phyloP scores from a whole-genome alignment of 2,113 vertebrate genomes.

The Lophura nycthemera region DNA sequence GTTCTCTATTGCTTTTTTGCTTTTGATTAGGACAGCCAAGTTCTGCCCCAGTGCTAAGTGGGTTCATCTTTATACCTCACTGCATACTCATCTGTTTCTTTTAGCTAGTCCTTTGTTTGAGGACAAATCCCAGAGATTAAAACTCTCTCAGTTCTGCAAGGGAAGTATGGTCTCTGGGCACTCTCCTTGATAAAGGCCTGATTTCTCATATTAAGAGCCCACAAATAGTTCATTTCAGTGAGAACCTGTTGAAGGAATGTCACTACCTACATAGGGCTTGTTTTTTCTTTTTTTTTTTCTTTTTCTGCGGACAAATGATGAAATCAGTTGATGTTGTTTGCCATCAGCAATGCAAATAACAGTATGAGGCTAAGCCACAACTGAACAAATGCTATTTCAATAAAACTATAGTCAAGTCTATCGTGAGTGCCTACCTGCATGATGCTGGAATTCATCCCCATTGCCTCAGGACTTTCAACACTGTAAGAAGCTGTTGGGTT shows the following conservation, averaged over 20 bases:
- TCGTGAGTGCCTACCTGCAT: background rate
- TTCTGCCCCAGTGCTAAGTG: background rate
- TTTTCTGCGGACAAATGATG: background rate
- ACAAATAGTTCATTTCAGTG: background rate
- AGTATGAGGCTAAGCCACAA: background rate
- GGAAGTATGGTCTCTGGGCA: background rate
- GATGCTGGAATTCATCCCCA: background rate
- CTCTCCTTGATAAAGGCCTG: background rate
- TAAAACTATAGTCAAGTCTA: background rate
- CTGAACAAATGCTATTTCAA: background rate
- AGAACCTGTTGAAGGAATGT: background rate
- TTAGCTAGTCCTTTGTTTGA: background rate
- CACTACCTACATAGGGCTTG: background rate
- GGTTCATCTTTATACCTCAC: background rate
- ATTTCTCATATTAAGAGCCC: background rate
- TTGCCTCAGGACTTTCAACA: background rate
- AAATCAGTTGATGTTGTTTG: background rate
- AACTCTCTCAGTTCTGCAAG: background rate
- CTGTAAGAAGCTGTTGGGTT: background rate
- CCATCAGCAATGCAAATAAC: background rate
- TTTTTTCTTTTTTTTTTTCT: background rate
- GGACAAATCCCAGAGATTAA: background rate
- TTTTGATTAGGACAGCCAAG: background rate
- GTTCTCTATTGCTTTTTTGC: background rate
- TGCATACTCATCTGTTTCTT: background rate